Conservation (phyloP, 2,888 invertebrate species). For the Camponotus fellah region DNA sequence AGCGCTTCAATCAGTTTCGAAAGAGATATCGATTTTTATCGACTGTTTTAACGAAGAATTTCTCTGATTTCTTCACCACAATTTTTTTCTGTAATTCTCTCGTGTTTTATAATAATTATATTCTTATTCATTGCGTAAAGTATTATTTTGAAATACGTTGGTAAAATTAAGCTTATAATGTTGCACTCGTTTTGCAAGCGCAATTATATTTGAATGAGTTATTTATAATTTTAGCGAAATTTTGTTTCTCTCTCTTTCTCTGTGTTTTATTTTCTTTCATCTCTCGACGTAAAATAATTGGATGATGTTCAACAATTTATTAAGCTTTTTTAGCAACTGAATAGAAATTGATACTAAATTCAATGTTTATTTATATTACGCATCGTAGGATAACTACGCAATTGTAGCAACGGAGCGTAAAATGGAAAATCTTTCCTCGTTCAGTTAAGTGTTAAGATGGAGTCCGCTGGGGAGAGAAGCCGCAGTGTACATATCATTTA, state of each 20-base stretch:
- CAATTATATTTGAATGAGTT: not conserved
- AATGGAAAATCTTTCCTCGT: conserved; percentile 22
- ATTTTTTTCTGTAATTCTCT: not conserved
- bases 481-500: conserved; percentile 53
- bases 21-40: conserved; percentile 14
- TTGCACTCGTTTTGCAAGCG: not conserved
- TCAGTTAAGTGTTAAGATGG: conserved; percentile 44
- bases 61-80: not conserved
- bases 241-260: not conserved
- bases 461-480: conserved; percentile 30
- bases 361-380: conserved; percentile 10
- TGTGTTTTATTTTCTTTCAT: not conserved
- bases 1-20: not conserved
- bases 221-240: not conserved
- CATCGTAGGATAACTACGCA: not conserved
- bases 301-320: not conserved
- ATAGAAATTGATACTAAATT: not conserved
- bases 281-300: not conserved
- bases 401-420: conserved; percentile 1
- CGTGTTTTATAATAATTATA: conserved; percentile 9
- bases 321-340: not conserved
- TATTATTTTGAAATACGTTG: conserved; percentile 13
- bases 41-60: conserved; percentile 32
- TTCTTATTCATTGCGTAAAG: not conserved
- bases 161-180: not conserved